These are phyloP conservation scores for Ranitomeya variabilis DNA, from an alignment of 2,113 vertebrate genomes.

Conservation along the genomic window DNA sequence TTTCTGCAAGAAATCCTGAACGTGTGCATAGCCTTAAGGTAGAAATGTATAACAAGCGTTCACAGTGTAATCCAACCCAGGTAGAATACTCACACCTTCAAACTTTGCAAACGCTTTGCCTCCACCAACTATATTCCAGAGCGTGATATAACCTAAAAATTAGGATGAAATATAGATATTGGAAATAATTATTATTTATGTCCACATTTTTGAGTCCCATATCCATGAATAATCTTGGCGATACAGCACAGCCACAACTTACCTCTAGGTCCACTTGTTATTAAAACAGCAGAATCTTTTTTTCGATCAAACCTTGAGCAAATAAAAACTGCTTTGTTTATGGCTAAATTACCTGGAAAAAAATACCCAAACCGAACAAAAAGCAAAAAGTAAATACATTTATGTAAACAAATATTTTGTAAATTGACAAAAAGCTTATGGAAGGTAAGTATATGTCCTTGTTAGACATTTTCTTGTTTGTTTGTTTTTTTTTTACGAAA, in stretches of 20 bases:
- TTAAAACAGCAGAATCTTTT: conserved; percentile 54
- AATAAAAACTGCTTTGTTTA: conserved; percentile 58
- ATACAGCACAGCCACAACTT: not conserved
- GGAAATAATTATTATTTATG: not conserved
- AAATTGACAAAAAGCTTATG: not conserved
- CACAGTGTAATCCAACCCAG: not conserved
- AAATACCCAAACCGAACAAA: not conserved
- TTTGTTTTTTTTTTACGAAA: not conserved
- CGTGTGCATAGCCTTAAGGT: no score
- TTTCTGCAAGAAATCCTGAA: no score
- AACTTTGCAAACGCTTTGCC: conserved; percentile 59
- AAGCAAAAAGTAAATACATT: not conserved
- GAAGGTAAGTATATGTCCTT: not conserved
- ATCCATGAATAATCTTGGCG: not conserved
- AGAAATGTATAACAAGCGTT: not conserved
- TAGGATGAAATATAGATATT: not conserved
- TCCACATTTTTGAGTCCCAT: no score
- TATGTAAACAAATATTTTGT: not conserved
- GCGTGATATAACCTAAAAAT: conserved; percentile 57
- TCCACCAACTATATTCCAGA: conserved; percentile 60
- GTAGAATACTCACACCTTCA: conserved; percentile 54
- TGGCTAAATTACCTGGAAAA: conserved; percentile 52
- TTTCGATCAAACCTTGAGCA: conserved; percentile 43
- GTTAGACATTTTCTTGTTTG: not conserved
- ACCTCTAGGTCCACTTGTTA: conserved; percentile 62